phyloP scores from a whole-genome alignment of 2,113 vertebrate genomes.

The Tenebrosternarchus preto region DNA sequence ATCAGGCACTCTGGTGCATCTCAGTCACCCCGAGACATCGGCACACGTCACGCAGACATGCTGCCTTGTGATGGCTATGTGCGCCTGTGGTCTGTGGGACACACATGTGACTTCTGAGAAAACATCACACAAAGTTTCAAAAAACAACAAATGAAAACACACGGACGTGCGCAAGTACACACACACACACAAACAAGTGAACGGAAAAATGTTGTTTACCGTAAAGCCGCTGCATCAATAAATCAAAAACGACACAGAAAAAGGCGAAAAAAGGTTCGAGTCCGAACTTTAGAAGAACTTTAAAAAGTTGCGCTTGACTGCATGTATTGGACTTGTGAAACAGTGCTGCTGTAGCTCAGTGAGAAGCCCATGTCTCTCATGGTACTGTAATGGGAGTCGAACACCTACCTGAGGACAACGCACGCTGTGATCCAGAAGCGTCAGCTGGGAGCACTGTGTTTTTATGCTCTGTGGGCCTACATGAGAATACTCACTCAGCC shows the following conservation, averaged over 20 bases:
- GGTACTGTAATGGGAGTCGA: neutral
- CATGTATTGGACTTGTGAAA: too few relatives aligned
- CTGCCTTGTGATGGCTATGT: neutral
- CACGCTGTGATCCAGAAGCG: too few relatives aligned
- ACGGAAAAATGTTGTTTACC: too few relatives aligned
- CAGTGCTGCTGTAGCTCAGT: too few relatives aligned
- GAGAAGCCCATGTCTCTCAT: neutral
- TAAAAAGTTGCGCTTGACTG: too few relatives aligned
- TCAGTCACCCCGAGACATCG: too few relatives aligned
- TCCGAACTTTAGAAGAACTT: neutral
- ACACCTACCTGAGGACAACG: neutral
- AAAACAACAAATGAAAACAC: neutral
- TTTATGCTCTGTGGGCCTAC: neutral
- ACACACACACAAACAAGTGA: too few relatives aligned
- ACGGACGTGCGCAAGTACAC: neutral
- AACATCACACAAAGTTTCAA: too few relatives aligned
- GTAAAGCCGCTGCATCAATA: too few relatives aligned
- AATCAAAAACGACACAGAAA: too few relatives aligned
- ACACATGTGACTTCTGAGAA: neutral
- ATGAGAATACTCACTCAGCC: neutral
- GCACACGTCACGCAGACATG: neutral
- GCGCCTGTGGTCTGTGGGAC: slow-evolving; percentile 10
- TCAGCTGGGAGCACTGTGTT: too few relatives aligned
- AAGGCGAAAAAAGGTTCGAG: neutral
- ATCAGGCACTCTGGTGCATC: slow-evolving; percentile 11